Evolutionary conservation across 2,888 invertebrate genomes (phyloP), one percentile per base, ranked within the genome.

Genomic region (Drosophila fungiperda): DNA sequence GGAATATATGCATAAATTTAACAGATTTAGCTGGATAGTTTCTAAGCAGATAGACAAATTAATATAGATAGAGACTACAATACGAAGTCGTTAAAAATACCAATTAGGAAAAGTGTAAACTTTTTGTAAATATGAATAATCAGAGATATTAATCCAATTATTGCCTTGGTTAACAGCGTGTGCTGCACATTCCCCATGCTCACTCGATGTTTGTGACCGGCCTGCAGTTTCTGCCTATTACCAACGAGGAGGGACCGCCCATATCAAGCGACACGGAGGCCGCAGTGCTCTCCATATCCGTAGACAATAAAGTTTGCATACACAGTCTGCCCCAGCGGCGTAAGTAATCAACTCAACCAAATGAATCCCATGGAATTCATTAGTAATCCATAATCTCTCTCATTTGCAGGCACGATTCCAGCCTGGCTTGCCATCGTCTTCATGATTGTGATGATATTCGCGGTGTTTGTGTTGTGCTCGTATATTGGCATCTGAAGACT

Each of bases 141-240:
- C 29, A 29, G 29, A n/a, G n/a, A 40, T 12, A 26, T 17, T 49
- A 49, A 49, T 26, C 49, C 5, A 40, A 35, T 53, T 23, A 11
- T 35, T 20, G 45, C 61, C 77, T 20, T 66, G 64, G 82, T 92
- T 93, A 6, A 6, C 93, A 98, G 97, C 95, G 96, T 87, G 95
- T 98, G 76, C 94, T 98, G 87, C 96, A 96, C 93, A 96, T 98
- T 92, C 94, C 95, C 79, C 95, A 95, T 91, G 98, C 97, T 74
- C 99, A 99, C 94, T 97, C 96, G 90, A 98, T 98, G 96, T 99
- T 99, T 94, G 97, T 99, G 76, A 99, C 99, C 60, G 99, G 98
- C 15, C 94, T 99, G 82, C 97, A 97, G 94, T 99, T 99, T 94
- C 94, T 99, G 86, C 97, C 98, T 35, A 95, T 95, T 73, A 94